These are phyloP conservation scores for Myioborus miniatus DNA, from an alignment of 2,797 vertebrate species.

Conservation along the genomic window DNA sequence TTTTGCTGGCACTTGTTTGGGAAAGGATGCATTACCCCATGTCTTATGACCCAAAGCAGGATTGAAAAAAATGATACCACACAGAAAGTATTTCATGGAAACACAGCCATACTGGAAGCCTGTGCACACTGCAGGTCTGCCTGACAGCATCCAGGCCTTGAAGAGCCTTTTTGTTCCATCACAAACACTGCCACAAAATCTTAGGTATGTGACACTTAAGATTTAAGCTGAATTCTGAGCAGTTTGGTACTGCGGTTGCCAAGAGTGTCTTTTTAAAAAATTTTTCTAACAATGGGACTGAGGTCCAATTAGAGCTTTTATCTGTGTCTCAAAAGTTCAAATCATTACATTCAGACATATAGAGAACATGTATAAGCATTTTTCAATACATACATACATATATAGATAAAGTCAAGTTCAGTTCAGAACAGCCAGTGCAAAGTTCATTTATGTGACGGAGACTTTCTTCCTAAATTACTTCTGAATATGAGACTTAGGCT, in stretches of 20 bases:
- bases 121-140: not conserved
- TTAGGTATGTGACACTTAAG: not conserved
- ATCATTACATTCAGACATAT: not conserved
- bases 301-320: not conserved
- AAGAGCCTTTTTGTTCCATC: not conserved
- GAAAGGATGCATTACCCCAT: not conserved
- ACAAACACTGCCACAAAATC: not conserved
- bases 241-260: not conserved
- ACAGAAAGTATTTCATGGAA: not conserved
- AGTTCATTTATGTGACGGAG: not conserved
- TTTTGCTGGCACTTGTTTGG: conserved; percentile 36
- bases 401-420: not conserved
- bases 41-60: not conserved
- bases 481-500: not conserved
- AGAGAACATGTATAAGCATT: not conserved
- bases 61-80: conserved; percentile 1
- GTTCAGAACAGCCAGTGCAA: not conserved
- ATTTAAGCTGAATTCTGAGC: not conserved
- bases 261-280: not conserved
- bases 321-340: not conserved
- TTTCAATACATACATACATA: not conserved
- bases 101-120: not conserved
- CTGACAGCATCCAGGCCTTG: not conserved
- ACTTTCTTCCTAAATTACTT: not conserved
- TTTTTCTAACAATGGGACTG: too few relatives aligned